A percentile compares a stretch with the other conserved stretches of the same genome.
Evolutionary conservation across 2,113 vertebrate genomes (phyloP).

Genomic region (Corythaixoides concolor): DNA sequence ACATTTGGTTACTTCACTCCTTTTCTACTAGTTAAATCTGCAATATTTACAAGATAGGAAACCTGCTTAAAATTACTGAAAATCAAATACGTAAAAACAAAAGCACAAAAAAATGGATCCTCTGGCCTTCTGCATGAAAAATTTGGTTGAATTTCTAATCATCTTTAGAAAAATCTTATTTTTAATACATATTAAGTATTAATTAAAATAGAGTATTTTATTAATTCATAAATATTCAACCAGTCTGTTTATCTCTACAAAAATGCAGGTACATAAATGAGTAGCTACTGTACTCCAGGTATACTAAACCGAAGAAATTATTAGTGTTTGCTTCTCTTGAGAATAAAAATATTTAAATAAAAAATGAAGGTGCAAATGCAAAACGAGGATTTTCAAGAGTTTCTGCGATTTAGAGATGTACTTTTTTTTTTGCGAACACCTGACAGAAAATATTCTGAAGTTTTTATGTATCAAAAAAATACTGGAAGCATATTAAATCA

Average conservation of each 20-base stretch:
- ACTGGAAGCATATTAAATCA: constrained; percentile 47
- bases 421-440: constrained; percentile 5
- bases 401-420: background rate
- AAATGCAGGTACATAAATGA: background rate
- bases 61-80: background rate
- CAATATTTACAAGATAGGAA: background rate
- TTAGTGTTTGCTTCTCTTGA: background rate
- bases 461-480: constrained; percentile 35
- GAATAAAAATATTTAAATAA: constrained; percentile 2
- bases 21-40: background rate
- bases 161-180: background rate
- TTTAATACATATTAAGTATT: background rate
- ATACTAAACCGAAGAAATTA: background rate
- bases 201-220: background rate
- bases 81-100: background rate
- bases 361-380: background rate
- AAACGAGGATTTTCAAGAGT: background rate
- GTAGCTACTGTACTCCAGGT: background rate
- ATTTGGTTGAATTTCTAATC: background rate
- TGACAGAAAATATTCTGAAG: constrained; percentile 49
- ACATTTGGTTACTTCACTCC: background rate
- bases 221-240: background rate
- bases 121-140: background rate
- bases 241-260: background rate
- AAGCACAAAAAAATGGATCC: background rate